phyloP scores from a whole-genome alignment of 2,797 vertebrate genomes.

The Mallotus villosus region DNA sequence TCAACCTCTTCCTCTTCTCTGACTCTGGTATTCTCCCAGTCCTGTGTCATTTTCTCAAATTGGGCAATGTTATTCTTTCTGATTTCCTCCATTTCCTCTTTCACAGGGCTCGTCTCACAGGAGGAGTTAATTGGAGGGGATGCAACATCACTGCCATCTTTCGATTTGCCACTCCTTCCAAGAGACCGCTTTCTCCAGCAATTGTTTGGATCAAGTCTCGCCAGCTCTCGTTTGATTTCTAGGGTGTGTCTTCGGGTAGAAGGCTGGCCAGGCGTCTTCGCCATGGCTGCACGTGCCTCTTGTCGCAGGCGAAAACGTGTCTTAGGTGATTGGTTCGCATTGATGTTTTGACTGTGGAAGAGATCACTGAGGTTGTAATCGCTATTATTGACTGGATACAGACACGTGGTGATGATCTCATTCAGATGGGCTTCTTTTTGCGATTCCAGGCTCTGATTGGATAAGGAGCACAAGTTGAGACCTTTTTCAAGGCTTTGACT shows the following conservation, averaged over 20 bases:
- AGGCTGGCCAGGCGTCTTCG: conserved; percentile 77
- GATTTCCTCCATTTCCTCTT: conserved; percentile 31
- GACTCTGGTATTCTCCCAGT: conserved; percentile 50
- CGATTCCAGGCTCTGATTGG: conserved; percentile 71
- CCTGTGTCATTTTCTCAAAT: conserved; percentile 33
- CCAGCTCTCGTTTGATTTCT: conserved; percentile 88
- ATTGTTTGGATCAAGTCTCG: conserved; percentile 77
- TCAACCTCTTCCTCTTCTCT: not conserved
- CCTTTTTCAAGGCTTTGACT: conserved; percentile 70
- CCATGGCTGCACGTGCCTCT: conserved; percentile 79
- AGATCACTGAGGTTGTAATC: conserved; percentile 91
- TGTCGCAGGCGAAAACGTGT: conserved; percentile 85
- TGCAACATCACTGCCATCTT: conserved; percentile 53
- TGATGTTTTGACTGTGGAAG: conserved; percentile 80
- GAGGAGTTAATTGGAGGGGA: conserved; percentile 37
- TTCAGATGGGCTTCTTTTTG: conserved; percentile 76
- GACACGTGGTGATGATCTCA: conserved; percentile 87
- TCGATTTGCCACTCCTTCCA: conserved; percentile 73
- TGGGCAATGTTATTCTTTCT: not conserved
- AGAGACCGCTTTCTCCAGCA: conserved; percentile 68
- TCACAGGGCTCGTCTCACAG: conserved; percentile 44
- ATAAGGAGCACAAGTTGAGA: conserved; percentile 66
- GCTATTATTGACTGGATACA: conserved; percentile 80
- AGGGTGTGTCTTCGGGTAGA: conserved; percentile 80
- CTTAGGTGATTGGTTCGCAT: conserved; percentile 84